A percentile compares a stretch with the other conserved stretches of the same genome.
Evolutionary conservation across 2,797 vertebrate species (phyloP).

Genomic region (Percopsis omiscomaycus): DNA sequence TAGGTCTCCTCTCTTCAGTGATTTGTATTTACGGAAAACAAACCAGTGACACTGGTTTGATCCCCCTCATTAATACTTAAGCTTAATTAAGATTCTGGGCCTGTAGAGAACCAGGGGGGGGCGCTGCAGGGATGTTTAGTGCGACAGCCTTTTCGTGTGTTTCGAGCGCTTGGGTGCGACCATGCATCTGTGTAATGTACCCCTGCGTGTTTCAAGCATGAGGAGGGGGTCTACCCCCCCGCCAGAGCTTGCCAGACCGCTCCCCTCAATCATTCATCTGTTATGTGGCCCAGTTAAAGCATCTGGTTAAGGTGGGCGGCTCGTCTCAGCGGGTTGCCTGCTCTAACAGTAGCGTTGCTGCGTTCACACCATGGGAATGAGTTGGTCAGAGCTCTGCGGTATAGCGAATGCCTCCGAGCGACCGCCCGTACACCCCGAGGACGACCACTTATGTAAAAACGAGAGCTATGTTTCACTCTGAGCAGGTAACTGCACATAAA

Average conservation of each 20-base stretch:
- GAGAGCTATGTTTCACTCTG: constrained; percentile 20
- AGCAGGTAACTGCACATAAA: constrained; percentile 14
- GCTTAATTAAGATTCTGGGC: constrained; percentile 67
- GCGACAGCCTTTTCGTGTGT: constrained; percentile 5
- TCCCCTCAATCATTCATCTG: too few species aligned
- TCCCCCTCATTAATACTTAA: constrained; percentile 71
- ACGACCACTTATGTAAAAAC: constrained; percentile 18
- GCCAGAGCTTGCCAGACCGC: background rate
- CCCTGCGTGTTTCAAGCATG: constrained; percentile 22
- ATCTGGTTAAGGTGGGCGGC: too few species aligned
- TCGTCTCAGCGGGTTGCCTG: constrained; percentile 41
- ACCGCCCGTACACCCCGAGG: background rate
- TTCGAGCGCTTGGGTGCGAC: constrained; percentile 1
- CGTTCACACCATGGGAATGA: constrained; percentile 39
- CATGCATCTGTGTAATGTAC: constrained; percentile 8
- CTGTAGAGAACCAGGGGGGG: constrained; percentile 43
- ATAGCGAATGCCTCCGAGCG: constrained; percentile 27
- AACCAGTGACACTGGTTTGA: constrained; percentile 58
- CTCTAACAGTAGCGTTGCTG: constrained; percentile 40
- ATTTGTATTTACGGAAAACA: constrained; percentile 70
- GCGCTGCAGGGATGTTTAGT: constrained; percentile 21
- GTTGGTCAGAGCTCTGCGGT: background rate
- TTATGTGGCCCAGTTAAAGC: too few species aligned
- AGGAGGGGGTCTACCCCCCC: constrained; percentile 34
- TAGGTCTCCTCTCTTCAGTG: constrained; percentile 42